These are phyloP conservation scores for Mugil cephalus DNA, from an alignment of 2,113 vertebrate genomes.

Conservation along the genomic window DNA sequence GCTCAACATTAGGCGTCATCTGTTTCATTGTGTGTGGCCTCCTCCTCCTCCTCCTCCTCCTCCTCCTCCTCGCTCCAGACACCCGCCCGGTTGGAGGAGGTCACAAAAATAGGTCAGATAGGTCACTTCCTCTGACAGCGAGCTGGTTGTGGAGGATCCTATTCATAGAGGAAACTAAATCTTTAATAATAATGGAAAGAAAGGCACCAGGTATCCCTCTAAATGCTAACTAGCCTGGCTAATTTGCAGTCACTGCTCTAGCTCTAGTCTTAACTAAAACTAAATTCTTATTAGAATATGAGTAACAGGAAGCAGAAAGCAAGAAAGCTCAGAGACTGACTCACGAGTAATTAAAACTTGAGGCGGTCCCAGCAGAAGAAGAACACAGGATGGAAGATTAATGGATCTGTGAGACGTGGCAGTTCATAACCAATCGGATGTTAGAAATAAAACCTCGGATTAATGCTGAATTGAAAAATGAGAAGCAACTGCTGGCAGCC, in stretches of 20 bases:
- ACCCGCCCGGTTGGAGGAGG: constrained; percentile 5
- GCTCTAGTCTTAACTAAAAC: too few relatives aligned
- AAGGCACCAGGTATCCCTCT: not conserved
- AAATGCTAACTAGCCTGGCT: too few relatives aligned
- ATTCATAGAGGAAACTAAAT: too few relatives aligned
- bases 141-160: constrained; percentile 1
- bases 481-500: too few relatives aligned
- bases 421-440: not conserved
- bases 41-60: not conserved
- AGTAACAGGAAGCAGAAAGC: too few relatives aligned
- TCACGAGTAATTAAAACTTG: constrained; percentile 9
- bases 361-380: not conserved
- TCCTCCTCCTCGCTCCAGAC: not conserved
- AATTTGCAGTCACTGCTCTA: too few relatives aligned
- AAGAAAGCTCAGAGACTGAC: not conserved
- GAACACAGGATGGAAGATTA: not conserved
- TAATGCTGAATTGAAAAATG: not conserved
- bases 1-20: not conserved
- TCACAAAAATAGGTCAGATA: constrained; percentile 25
- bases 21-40: constrained; percentile 2
- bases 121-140: constrained; percentile 12
- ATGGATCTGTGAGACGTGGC: not conserved
- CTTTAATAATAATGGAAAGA: too few relatives aligned
- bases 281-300: too few relatives aligned
- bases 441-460: constrained; percentile 1